Conservation (phyloP, 1,140 invertebrate species). For the Portunus trituberculatus region DNA sequence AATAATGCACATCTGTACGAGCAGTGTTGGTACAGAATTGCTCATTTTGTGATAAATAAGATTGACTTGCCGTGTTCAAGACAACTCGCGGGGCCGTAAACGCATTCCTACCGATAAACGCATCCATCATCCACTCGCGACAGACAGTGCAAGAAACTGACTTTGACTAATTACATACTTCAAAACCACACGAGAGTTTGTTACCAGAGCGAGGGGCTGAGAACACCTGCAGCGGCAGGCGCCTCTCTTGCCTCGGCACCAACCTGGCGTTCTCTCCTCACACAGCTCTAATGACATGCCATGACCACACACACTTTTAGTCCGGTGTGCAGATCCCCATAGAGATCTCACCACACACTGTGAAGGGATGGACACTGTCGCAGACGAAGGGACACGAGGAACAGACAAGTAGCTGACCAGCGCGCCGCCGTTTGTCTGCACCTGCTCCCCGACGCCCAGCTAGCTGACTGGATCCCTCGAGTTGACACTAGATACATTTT, state of each 20-base stretch:
- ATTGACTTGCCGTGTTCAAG: not conserved
- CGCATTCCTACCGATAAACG: not conserved
- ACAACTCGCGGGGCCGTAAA: not conserved
- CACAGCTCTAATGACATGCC: not conserved
- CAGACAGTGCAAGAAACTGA: not conserved
- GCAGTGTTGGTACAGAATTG: not conserved
- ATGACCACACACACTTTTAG: not conserved
- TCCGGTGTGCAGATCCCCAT: not conserved
- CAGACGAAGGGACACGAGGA: not conserved
- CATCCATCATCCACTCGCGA: not conserved
- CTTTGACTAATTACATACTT: not conserved
- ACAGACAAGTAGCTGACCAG: not conserved
- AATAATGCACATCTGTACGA: not conserved
- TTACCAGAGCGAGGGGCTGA: not conserved
- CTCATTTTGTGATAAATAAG: not conserved
- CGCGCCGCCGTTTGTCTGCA: not conserved
- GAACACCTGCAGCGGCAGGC: not conserved
- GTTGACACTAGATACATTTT: conserved; percentile 14
- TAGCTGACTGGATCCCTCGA: not conserved
- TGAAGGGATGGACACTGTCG: not conserved
- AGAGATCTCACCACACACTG: not conserved
- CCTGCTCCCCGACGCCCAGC: not conserved
- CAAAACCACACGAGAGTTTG: not conserved
- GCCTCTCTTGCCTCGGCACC: not conserved
- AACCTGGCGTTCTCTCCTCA: no score